Base-by-base conservation (phyloP, 2,797 vertebrate genomes). In the Lepus townsendii region DNA sequence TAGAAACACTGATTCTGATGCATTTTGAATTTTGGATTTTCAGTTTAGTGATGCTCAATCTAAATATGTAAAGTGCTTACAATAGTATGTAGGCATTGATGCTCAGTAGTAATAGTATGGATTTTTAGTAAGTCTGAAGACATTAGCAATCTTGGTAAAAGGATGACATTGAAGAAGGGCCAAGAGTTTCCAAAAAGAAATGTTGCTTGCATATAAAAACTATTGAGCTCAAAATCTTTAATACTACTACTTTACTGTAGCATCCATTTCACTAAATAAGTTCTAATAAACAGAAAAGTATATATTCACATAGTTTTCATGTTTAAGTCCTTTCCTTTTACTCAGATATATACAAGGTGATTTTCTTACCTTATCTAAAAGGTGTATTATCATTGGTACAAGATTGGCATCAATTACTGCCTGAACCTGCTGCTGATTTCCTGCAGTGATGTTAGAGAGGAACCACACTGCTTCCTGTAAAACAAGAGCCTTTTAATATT, bases 341-440 rank as follows among this genome's bases (percentile, higher is more conserved):
- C 42, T 77, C 14, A 73, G n/a, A 94, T 35, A 84, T 0, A 72
- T 12, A 75, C 1, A 90, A 68, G 22, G 76, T 83, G 14, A 76
- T 73, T 69, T 65, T 88, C 98, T 95, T 96, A 99, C 99, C 99
- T 99, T 99, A 98, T 99, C 99, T 84, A 99, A 99, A 97, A 99
- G 99, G 97, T 99, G 99, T 98, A 99, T 99, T 98, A 99, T 99
- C 99, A 99, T 99, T 95, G 99, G 99, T 96, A 99, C 99, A 88
- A 99, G 99, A 96, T 99, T 99, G 95, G 99, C 99, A 90, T 99
- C 99, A 95, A 99, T 99, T 96, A 99, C 99, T 1, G 99, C 99
- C 98, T 99, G 99, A 95, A 99, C 99, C 98, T 99, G 99, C 98
- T 99, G 99, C 98, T 99, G 99, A 98, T 99, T 99, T 97, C 99